Base-by-base conservation (phyloP, 2,113 vertebrate genomes). In the Myiagra hebetior region DNA sequence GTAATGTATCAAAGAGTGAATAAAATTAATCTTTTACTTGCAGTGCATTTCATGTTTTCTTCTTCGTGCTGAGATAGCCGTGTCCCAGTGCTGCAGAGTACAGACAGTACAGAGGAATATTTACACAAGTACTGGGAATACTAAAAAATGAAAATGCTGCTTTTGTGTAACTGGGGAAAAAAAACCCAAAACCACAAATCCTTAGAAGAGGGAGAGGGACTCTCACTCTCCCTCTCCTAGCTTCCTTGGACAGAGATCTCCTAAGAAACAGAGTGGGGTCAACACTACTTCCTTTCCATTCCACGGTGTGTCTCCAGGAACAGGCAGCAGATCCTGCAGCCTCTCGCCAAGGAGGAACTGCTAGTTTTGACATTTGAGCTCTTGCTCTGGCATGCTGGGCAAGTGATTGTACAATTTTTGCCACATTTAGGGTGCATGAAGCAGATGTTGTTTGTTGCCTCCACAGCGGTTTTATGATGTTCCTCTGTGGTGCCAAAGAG, bases 401-500 rank as follows among this genome's bases (percentile, higher is more conserved):
- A 0, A 14, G 3, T 9, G 31, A 31, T 6, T 10, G 8, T 24
- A 18, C 33, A 42, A 10, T 16, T 77, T 64, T 42, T 56, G 33
- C 53, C 23, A 31, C 4, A 4, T n/a, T 13, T 0, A 9, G 53
- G 44, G 18, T 39, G 14, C 5, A 2, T 1, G 17, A 72, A 76
- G 37, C 30, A 55, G 30, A 59, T 30, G 13, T 15, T 13, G 3
- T 12, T 74, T 0, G 0, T n/a, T 60, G 53, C 2, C 2, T 35
- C 27, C 10, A 16, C 15, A 13, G 33, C 10, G 55, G 50, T 75
- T 91, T 37, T 24, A 28, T 0, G 0, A 17, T 0, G 1, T 35
- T 31, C 5, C 14, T 64, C 23, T 5, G 15, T 1, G 4, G 15
- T 60, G 55, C 24, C n/a, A 27, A 60, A 41, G 49, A 57, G 55